These are phyloP conservation scores for Hydrochoerus hydrochaeris DNA, from an alignment of 2,113 vertebrate species.

Conservation along the genomic window DNA sequence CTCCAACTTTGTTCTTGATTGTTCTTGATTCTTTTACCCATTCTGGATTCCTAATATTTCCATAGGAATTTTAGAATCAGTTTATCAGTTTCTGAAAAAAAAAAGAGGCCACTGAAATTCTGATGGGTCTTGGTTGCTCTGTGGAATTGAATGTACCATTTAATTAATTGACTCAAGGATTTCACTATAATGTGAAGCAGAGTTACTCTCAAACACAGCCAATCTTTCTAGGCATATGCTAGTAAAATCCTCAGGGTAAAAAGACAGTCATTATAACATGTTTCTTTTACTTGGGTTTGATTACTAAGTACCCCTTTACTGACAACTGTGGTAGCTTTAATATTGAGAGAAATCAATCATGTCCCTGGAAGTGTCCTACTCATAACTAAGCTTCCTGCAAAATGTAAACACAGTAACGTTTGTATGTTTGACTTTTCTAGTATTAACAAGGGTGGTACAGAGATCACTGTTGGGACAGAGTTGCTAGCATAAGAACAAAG, in stretches of 20 bases:
- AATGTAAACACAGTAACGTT: neutral
- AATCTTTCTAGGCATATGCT: neutral
- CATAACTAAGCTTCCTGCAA: neutral
- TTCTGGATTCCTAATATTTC: neutral
- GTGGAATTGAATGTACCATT: neutral
- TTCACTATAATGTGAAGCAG: neutral
- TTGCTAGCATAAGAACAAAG: neutral
- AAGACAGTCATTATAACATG: neutral
- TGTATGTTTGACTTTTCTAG: neutral
- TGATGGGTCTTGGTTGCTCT: neutral
- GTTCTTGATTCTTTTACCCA: neutral
- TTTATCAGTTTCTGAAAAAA: neutral
- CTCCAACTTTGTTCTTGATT: neutral
- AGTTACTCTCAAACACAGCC: neutral
- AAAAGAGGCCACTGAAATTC: neutral
- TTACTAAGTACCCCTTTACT: neutral
- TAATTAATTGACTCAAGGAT: neutral
- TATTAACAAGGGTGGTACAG: neutral
- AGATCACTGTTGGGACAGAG: neutral
- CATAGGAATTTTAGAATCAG: neutral
- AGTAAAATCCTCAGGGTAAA: slow-evolving; percentile 17
- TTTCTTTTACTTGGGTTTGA: slow-evolving; percentile 10
- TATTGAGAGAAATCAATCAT: slow-evolving; percentile 10
- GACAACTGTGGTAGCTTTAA: neutral
- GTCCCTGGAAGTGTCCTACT: neutral